phyloP scores from a whole-genome alignment of 2,888 invertebrate species.

The Bursaphelenchus okinawaensis region DNA sequence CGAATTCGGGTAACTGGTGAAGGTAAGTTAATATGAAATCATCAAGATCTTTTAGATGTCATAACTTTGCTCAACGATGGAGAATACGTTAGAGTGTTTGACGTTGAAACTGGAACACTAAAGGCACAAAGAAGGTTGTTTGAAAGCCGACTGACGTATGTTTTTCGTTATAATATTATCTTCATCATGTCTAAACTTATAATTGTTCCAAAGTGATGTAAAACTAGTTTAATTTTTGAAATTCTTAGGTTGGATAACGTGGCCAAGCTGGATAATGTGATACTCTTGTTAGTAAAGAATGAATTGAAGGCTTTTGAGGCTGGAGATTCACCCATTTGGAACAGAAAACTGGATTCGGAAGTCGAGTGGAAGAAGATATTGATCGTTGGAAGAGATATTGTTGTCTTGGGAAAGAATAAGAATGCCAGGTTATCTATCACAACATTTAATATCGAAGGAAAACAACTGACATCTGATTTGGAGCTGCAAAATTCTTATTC shows the following conservation, averaged over 20 bases:
- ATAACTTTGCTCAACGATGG: constrained; percentile 24
- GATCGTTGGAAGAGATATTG: neutral
- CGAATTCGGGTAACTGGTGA: constrained; percentile 5
- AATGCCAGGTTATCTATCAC: neutral
- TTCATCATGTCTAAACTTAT: no score
- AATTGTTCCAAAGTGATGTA: no score
- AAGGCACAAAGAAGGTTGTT: constrained; percentile 20
- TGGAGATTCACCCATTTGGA: neutral
- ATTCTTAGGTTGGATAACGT: neutral
- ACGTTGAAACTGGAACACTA: constrained; percentile 20
- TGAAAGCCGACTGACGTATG: constrained; percentile 1
- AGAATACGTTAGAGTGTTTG: constrained; percentile 23
- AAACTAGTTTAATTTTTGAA: neutral
- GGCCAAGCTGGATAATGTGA: neutral
- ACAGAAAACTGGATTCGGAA: neutral
- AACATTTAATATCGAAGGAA: neutral
- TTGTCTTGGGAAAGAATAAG: neutral
- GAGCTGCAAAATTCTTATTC: neutral
- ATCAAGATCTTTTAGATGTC: constrained; percentile 12
- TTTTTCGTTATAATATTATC: neutral
- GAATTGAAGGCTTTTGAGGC: constrained; percentile 1
- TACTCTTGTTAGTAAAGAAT: neutral
- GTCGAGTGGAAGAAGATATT: neutral
- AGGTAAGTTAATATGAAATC: no score
- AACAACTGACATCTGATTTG: neutral